A percentile compares a stretch with the other conserved stretches of the same genome.
phyloP scores from a whole-genome alignment of 2,888 invertebrate species.

The Tryphoninae sp. region DNA sequence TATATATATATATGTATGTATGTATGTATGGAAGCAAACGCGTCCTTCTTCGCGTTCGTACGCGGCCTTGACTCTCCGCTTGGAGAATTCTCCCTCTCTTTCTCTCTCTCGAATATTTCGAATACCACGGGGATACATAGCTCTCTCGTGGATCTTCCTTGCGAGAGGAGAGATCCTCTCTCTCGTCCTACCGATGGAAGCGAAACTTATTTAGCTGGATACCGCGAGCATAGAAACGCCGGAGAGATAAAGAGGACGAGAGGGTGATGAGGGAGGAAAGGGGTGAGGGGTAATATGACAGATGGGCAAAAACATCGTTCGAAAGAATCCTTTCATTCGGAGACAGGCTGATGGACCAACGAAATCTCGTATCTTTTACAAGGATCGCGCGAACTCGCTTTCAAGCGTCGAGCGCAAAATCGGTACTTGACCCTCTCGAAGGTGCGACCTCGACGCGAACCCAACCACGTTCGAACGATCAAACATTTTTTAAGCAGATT shows the following conservation, averaged over 20 bases:
- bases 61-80: slow-evolving; percentile 64
- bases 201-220: slow-evolving; percentile 8
- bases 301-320: slow-evolving; percentile 11
- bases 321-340: slow-evolving; percentile 1
- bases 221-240: too few relatives aligned
- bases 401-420: not conserved
- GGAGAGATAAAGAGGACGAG: not conserved
- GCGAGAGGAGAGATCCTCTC: slow-evolving; percentile 13
- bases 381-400: not conserved
- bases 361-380: slow-evolving; percentile 5
- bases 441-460: not conserved
- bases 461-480: too few relatives aligned
- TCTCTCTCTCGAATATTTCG: slow-evolving; percentile 58
- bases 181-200: slow-evolving; percentile 18
- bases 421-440: not conserved
- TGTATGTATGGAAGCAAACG: slow-evolving; percentile 26
- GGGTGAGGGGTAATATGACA: not conserved
- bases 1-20: not conserved
- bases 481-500: not conserved
- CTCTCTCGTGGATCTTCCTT: slow-evolving; percentile 34
- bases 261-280: not conserved
- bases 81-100: slow-evolving; percentile 18
- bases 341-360: not conserved
- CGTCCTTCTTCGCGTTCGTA: slow-evolving; percentile 61
- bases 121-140: slow-evolving; percentile 51